Evolutionary conservation across 2,797 vertebrate genomes (phyloP).

Genomic region (Brotula barbata): DNA sequence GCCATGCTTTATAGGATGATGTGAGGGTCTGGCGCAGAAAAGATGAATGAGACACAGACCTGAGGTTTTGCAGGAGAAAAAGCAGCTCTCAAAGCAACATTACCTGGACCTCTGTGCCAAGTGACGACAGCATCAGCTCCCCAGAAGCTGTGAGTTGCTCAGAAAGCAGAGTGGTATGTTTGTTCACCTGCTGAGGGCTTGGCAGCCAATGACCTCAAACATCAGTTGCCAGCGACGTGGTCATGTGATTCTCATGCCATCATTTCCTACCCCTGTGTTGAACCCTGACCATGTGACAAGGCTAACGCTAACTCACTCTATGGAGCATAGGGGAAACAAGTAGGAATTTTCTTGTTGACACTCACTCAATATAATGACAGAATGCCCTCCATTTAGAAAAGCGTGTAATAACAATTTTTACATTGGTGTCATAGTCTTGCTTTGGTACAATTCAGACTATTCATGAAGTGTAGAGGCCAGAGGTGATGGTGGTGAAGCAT

Average conservation of each 20-base stretch:
- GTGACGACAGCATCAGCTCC: conserved; percentile 57
- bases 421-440: conserved; percentile 34
- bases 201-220: conserved; percentile 46
- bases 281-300: conserved; percentile 58
- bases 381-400: conserved; percentile 56
- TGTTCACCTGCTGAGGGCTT: conserved; percentile 64
- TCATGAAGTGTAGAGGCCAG: conserved; percentile 30
- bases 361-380: conserved; percentile 42
- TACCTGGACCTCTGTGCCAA: conserved; percentile 36
- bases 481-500: conserved; percentile 42
- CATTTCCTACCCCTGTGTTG: conserved; percentile 37
- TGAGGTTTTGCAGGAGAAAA: conserved; percentile 23
- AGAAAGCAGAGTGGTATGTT: conserved; percentile 51
- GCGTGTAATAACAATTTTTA: conserved; percentile 41
- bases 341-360: conserved; percentile 52
- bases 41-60: conserved; percentile 29
- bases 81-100: conserved; percentile 12
- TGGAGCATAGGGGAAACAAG: conserved; percentile 45
- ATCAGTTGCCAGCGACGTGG: conserved; percentile 20
- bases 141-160: conserved; percentile 44
- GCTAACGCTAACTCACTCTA: conserved; percentile 53
- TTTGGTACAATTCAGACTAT: conserved; percentile 38
- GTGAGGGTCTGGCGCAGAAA: conserved; percentile 2
- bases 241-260: conserved; percentile 47
- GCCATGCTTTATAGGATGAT: conserved; percentile 5